A percentile compares a stretch with the other conserved stretches of the same genome.
Conservation (phyloP, 2,888 invertebrate species). For the Cynaeus angustus region DNA sequence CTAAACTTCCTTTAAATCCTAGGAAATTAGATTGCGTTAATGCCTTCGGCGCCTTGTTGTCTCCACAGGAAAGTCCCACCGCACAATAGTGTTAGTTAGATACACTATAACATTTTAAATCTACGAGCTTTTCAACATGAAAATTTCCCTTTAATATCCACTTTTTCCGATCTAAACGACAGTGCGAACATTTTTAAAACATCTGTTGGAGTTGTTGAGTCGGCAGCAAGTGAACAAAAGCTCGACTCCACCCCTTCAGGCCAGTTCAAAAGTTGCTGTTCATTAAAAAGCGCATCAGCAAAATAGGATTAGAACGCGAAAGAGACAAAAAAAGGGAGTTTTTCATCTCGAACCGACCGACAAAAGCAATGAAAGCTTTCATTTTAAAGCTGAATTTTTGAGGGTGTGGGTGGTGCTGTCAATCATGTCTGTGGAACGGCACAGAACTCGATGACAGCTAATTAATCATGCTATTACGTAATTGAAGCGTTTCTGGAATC, state of each 20-base stretch:
- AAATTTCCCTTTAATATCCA: no score
- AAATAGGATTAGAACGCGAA: slow-evolving; percentile 20
- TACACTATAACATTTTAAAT: no score
- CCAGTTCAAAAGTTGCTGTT: slow-evolving; percentile 27
- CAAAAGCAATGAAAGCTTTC: slow-evolving; percentile 14
- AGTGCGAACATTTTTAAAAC: slow-evolving; percentile 16
- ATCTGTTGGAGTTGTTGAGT: slow-evolving; percentile 9
- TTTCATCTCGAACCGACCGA: slow-evolving; percentile 4
- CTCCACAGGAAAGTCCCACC: no score
- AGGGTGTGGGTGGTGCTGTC: slow-evolving; percentile 10
- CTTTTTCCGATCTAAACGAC: background rate
- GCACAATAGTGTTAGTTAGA: no score
- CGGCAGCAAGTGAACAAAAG: slow-evolving; percentile 12
- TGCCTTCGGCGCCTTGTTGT: background rate
- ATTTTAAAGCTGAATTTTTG: slow-evolving; percentile 6
- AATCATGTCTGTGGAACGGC: slow-evolving; percentile 21
- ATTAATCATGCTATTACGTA: slow-evolving; percentile 43
- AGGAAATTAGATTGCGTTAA: background rate
- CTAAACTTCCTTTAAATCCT: background rate
- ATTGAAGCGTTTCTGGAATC: slow-evolving; percentile 28
- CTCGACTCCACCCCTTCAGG: slow-evolving; percentile 8
- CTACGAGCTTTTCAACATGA: no score
- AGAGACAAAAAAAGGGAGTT: slow-evolving; percentile 1
- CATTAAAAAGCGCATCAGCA: slow-evolving; percentile 35
- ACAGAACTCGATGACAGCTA: slow-evolving; percentile 35